Percentiles rank a stretch among this genome's conserved stretches.
phyloP scores from a whole-genome alignment of 1,140 invertebrate species.

The Drosophila lacertosa region DNA sequence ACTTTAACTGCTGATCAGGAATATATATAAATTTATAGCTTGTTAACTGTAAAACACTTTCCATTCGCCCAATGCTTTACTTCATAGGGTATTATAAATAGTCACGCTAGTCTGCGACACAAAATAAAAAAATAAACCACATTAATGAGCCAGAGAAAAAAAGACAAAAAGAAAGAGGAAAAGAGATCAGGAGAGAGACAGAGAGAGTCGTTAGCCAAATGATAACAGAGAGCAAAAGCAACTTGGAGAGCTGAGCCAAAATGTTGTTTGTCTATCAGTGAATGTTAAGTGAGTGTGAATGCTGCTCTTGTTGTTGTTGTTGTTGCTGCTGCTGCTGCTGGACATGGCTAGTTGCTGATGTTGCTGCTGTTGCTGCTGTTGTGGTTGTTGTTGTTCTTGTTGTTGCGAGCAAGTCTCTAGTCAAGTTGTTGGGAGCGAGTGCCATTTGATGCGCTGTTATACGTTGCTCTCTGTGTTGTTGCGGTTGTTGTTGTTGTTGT shows the following conservation, averaged over 20 bases:
- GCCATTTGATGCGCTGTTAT: constrained; percentile 69
- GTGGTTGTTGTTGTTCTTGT: constrained; percentile 9
- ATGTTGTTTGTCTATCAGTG: constrained; percentile 1
- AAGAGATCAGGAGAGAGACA: constrained; percentile 6
- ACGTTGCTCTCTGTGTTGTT: constrained; percentile 47
- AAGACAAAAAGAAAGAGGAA: constrained; percentile 18
- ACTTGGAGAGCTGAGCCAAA: constrained; percentile 1
- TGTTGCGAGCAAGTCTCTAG: constrained; percentile 29
- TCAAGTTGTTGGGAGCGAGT: constrained; percentile 56
- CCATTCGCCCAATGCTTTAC: no score
- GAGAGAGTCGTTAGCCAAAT: constrained; percentile 12
- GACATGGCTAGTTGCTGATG: constrained; percentile 11
- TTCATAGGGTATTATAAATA: constrained; percentile 33
- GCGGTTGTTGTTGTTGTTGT: constrained; percentile 45
- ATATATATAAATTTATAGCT: background rate
- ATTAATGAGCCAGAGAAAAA: background rate
- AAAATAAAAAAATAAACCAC: constrained; percentile 13
- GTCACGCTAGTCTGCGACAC: background rate
- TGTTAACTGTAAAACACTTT: no score
- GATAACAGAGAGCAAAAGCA: constrained; percentile 20
- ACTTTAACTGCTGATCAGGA: background rate
- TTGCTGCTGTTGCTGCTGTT: constrained; percentile 6
- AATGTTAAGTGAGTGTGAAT: constrained; percentile 6
- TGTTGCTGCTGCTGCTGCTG: constrained; percentile 17
- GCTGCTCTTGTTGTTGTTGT: constrained; percentile 11